Evolutionary conservation across 2,113 vertebrate genomes (phyloP).

Genomic region (Nansenia antarctica): DNA sequence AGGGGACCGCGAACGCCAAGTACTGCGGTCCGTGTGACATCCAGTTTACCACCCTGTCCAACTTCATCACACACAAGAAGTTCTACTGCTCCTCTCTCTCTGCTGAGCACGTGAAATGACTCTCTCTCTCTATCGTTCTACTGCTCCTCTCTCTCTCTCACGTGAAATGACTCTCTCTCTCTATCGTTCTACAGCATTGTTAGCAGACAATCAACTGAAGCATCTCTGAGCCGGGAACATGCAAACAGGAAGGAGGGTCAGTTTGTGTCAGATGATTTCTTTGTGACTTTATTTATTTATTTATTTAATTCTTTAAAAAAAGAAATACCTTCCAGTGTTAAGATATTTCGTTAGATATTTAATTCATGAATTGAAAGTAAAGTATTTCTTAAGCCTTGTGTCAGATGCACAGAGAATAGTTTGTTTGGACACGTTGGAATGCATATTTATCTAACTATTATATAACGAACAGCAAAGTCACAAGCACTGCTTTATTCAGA

Average conservation of each 20-base stretch:
- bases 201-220: too few species aligned
- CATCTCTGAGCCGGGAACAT: not conserved
- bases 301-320: not conserved
- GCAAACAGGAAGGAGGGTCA: not conserved
- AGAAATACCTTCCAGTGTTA: not conserved
- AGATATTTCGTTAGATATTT: not conserved
- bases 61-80: conserved; percentile 99
- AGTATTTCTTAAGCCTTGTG: not conserved
- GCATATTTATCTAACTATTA: not conserved
- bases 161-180: conserved; percentile 85
- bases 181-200: not conserved
- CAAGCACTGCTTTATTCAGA: not conserved
- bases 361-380: not conserved
- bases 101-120: conserved; percentile 98
- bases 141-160: conserved; percentile 71
- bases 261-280: not conserved
- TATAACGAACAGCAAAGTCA: not conserved
- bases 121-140: not conserved
- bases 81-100: conserved; percentile 99
- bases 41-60: conserved; percentile 99
- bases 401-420: not conserved
- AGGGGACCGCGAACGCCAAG: conserved; percentile 87
- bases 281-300: too few species aligned
- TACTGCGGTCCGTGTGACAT: conserved; percentile 99
- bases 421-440: not conserved